phyloP scores from a whole-genome alignment of 2,113 vertebrate species.

The Ctenomys sociabilis region DNA sequence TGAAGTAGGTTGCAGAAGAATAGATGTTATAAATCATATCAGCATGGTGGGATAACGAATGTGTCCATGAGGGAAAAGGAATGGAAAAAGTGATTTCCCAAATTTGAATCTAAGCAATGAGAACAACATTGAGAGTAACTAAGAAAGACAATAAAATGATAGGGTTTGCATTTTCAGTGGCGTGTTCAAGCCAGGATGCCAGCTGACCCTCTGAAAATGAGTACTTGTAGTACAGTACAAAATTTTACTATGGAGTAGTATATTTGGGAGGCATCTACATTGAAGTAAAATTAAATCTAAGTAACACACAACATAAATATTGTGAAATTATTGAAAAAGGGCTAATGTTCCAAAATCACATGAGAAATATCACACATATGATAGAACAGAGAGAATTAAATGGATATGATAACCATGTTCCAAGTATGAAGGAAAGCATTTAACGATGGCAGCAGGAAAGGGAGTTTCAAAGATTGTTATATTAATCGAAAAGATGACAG shows the following conservation, averaged over 20 bases:
- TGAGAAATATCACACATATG: background rate
- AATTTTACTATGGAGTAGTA: background rate
- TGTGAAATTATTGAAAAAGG: background rate
- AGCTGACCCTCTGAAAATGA: background rate
- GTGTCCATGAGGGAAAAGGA: background rate
- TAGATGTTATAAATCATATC: background rate
- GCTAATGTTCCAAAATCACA: background rate
- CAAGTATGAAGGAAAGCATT: background rate
- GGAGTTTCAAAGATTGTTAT: background rate
- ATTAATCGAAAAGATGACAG: background rate
- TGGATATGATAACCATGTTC: background rate
- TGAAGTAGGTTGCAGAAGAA: background rate
- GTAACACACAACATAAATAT: background rate
- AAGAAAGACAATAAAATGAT: background rate
- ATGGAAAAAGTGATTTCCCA: background rate
- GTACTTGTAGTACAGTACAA: no score
- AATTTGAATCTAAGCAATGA: background rate
- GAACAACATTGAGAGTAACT: background rate
- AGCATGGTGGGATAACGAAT: background rate
- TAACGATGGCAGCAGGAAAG: background rate
- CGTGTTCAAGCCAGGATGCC: background rate
- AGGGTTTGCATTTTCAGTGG: background rate
- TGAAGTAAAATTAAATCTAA: background rate
- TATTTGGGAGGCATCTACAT: background rate
- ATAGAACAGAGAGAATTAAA: background rate